Conservation (phyloP, 1,140 invertebrate species). For the Episyrphus balteatus region DNA sequence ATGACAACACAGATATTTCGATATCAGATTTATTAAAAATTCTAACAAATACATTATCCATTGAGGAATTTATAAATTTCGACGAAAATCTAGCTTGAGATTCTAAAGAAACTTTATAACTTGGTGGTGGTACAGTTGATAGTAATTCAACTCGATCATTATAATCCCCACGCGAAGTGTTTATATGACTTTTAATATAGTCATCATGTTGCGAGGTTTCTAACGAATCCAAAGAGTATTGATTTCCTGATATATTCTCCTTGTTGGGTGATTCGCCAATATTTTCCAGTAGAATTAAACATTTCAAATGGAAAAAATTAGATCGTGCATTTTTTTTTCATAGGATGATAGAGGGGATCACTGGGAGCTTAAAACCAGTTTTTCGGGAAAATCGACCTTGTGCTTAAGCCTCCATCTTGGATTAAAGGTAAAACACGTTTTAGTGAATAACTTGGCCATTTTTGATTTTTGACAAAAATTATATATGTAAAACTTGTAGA, state of each 20-base stretch:
- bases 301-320: too few species aligned
- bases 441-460: too few species aligned
- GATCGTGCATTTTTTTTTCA: too few species aligned
- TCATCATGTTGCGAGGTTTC: neutral
- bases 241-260: neutral
- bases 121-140: neutral
- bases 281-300: too few species aligned
- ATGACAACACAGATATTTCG: conserved; percentile 1
- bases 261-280: neutral
- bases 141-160: neutral
- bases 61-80: neutral
- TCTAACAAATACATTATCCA: conserved; percentile 8
- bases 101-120: neutral
- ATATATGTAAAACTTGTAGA: too few species aligned
- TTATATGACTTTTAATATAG: conserved; percentile 5
- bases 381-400: too few species aligned
- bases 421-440: too few species aligned
- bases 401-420: too few species aligned
- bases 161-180: conserved; percentile 5
- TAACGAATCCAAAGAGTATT: neutral
- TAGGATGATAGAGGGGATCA: too few species aligned
- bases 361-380: too few species aligned
- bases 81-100: neutral
- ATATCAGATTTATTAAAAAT: conserved; percentile 9
- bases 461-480: too few species aligned